Evolutionary conservation across 2,888 invertebrate genomes (phyloP), one percentile per base, ranked within the genome.

Genomic region (Trichopoda pennipes): DNA sequence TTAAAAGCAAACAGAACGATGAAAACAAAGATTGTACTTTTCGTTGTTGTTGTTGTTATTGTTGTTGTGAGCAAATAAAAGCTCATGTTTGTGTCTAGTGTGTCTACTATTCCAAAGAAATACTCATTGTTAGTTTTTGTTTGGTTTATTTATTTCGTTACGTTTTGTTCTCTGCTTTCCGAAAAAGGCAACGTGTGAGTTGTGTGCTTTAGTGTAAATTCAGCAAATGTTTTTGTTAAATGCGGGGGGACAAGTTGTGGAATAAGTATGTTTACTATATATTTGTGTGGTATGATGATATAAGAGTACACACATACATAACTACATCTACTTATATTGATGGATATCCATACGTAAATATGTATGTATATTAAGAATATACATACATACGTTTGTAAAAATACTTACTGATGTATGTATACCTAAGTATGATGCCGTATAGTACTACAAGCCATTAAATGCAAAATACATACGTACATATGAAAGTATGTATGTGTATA

Each of bases 141-240:
- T 51, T 51, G 35, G 35, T 61, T 72, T 72, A 42, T 42, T 53
- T 77, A 32, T 35, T 70, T 69, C 12, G 44, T 69, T 35, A 38
- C 12, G 55, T 64, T 58, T 76, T 38, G 55, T 76, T 77, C 69
- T 68, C 44, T 69, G 56, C 58, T 77, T 81, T 81, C 69, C 77
- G 69, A 51, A 81, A 77, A 81, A 74, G 74, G 77, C 58, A 78
- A 77, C 72, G 74, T 69, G 77, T 73, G 69, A 55, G 51, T 47
- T 16, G 32, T 28, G 77, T 78, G 69, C 81, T 81, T 78, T 44
- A 58, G 53, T 51, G 53, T 47, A 58, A 51, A 53, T 47, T 53
- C 19, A 44, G 12, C n/a, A 49, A 14, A 32, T 51, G 32, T 47
- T 47, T n/a, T 1, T 38, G 32, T 12, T 28, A 44, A n/a, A 44